A percentile compares a stretch with the other conserved stretches of the same genome.
phyloP scores from a whole-genome alignment of 1,140 invertebrate genomes.

The Meloidogyne floridensis region DNA sequence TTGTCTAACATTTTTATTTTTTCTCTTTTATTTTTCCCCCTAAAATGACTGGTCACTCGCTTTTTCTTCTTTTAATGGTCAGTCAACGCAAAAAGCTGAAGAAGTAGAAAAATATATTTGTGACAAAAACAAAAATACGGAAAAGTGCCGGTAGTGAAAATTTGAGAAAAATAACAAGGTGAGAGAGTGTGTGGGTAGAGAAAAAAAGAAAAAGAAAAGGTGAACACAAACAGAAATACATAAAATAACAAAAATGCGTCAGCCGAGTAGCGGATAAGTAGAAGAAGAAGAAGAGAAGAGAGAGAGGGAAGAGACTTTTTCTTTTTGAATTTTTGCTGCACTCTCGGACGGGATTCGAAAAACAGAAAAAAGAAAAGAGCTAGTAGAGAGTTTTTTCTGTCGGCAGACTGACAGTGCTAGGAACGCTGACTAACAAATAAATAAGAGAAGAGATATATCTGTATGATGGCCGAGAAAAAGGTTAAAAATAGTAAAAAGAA shows the following conservation, averaged over 20 bases:
- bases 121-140: conserved; percentile 23
- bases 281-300: too few relatives aligned
- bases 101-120: neutral
- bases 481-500: too few relatives aligned
- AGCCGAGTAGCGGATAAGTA: neutral
- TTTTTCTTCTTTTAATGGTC: neutral
- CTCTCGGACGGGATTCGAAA: conserved; percentile 5
- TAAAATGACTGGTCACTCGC: conserved; percentile 24
- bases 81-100: neutral
- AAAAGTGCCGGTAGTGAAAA: neutral
- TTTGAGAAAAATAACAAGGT: neutral
- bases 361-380: conserved; percentile 11
- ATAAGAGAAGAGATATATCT: neutral
- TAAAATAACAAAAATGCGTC: conserved; percentile 3
- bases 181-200: neutral
- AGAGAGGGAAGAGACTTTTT: neutral
- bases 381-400: neutral
- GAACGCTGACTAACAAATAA: conserved; percentile 12
- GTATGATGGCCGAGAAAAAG: too few relatives aligned
- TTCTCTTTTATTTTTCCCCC: neutral
- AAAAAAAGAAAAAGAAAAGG: neutral
- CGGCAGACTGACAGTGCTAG: conserved; percentile 21
- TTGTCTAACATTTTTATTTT: neutral
- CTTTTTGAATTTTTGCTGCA: neutral
- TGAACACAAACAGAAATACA: conserved; percentile 11